phyloP scores from a whole-genome alignment of 30 jellyfish, hydroid and myxozoan genomes.

The Aurelia aurita complex sp. Pacific region DNA sequence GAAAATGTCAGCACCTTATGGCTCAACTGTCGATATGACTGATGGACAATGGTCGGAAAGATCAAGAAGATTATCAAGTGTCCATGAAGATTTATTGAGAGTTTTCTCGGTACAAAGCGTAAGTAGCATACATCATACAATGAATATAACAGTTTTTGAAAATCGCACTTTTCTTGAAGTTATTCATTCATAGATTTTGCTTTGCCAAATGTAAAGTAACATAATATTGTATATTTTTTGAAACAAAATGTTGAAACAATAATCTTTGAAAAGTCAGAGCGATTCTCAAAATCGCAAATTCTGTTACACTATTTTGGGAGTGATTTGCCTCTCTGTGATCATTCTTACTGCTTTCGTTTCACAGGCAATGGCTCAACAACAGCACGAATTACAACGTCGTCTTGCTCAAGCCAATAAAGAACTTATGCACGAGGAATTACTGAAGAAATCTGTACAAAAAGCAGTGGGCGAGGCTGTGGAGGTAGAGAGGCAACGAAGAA shows the following conservation, averaged over 20 bases:
- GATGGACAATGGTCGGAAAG: conserved; percentile 35
- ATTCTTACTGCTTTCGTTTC: no score
- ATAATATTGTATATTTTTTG: no score
- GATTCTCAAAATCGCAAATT: no score
- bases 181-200: background rate
- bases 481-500: conserved; percentile 45
- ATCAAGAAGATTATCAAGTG: conserved; percentile 31
- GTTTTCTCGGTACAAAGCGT: conserved; percentile 43
- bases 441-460: conserved; percentile 18
- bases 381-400: conserved; percentile 37
- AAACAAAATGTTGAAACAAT: no score
- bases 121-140: conserved; percentile 1
- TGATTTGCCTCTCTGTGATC: no score
- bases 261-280: no score
- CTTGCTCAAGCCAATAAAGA: conserved; percentile 43
- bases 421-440: conserved; percentile 42
- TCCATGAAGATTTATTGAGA: conserved; percentile 52
- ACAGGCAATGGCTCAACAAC: conserved; percentile 45
- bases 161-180: background rate
- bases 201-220: no score
- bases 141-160: background rate
- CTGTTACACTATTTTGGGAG: no score
- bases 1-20: conserved; percentile 56
- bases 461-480: conserved; percentile 62
- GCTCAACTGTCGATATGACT: conserved; percentile 36